Base-by-base conservation (phyloP, 2,113 vertebrate species). In the Hiodon alosoides region DNA sequence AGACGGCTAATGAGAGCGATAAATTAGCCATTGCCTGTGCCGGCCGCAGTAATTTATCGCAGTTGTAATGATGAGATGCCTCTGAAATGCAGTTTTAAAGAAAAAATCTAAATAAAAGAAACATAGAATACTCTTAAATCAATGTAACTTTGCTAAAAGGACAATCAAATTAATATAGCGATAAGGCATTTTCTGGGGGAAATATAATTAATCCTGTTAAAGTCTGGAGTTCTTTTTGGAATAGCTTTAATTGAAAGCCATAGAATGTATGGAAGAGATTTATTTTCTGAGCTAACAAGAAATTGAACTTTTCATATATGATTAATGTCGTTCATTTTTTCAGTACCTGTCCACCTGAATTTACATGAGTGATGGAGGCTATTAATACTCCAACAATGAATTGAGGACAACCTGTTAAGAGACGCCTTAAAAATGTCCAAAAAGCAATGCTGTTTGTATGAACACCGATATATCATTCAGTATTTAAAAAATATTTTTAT, bases 1-100 rank as follows among this genome's bases (percentile, higher is more conserved):
- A 89, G 91, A 95, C 90, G 93, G 91, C 90, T 92, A 92, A 96
- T 95, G 95, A 93, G 79, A 90, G 89, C 94, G 95, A 98, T 98
- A 98, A 98, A 98, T 96, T 98, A 97, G 90, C 83, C 92, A 91
- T 91, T 87, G 92, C 87, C 81, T 61, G 71, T 77, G 61, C 71
- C 80, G 86, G 87, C 82, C 79, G 81, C 91, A 90, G 93, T 94
- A 96, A 97, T 98, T 97, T 95, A 98, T 98, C 95, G 94, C 89
- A 89, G 77, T 93, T 89, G 89, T 83, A 92, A 95, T 93, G 90
- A 96, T 96, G 94, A 92, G 83, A 93, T 95, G 95, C 89, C 89
- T 86, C 91, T 93, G 90, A 89, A 90, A 93, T 92, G 82, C 80
- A 86, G 77, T 81, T 75, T 81, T 61, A 69, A 76, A 85, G n/a